These are phyloP conservation scores for Troilus luridus DNA, from an alignment of 2,888 invertebrate species.

Conservation along the genomic window DNA sequence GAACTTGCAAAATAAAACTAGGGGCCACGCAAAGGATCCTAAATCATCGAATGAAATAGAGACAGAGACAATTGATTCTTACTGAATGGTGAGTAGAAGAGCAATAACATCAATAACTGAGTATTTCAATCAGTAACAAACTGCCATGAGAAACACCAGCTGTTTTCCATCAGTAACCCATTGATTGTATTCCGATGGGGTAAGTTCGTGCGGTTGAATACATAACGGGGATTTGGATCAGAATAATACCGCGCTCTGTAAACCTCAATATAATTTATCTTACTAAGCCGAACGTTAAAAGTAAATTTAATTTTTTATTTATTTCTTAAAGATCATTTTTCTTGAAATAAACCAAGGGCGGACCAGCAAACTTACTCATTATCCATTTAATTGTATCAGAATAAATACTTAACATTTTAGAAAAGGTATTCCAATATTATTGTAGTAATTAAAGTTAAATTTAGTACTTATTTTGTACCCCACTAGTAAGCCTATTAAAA, in stretches of 20 bases:
- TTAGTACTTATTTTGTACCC: too few species aligned
- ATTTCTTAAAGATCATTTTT: too few species aligned
- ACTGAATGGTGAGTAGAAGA: neutral
- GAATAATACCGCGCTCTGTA: neutral
- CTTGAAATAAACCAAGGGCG: too few species aligned
- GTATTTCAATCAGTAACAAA: neutral
- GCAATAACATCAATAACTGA: conserved; percentile 14
- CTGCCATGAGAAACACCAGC: neutral
- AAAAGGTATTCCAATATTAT: too few species aligned
- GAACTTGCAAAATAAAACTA: neutral
- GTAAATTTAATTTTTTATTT: neutral
- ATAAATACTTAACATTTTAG: too few species aligned
- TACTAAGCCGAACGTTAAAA: neutral
- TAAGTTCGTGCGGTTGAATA: conserved; percentile 39
- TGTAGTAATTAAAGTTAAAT: too few species aligned
- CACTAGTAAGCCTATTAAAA: too few species aligned
- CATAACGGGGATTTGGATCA: neutral
- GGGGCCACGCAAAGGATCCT: neutral
- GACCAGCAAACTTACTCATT: too few species aligned
- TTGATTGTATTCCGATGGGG: neutral
- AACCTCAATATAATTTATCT: neutral
- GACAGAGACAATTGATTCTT: conserved; percentile 28
- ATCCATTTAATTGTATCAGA: too few species aligned
- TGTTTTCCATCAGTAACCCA: conserved; percentile 32
- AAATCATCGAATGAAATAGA: neutral